Base-by-base conservation (phyloP, 2,113 vertebrate species). In the Stigmatopora argus region DNA sequence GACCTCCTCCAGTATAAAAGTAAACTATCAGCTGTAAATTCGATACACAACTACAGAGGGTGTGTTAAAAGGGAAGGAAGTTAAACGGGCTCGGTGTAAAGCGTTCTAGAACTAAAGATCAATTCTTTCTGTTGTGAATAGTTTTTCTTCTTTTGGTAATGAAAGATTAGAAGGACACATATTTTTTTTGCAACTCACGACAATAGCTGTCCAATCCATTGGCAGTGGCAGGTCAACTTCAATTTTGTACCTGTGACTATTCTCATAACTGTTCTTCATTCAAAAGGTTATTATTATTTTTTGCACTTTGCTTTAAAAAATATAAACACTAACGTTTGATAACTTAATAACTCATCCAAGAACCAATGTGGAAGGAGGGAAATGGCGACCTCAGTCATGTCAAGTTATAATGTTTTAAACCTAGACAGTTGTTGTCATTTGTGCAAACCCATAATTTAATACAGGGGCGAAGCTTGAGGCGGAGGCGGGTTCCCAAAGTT, bases 331-430 rank as follows among this genome's bases (percentile, higher is more conserved):
- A 81, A 81, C 84, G 78, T 79, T 56, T 83, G 82, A 81, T 83
- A 76, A 73, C 77, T 70, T n/a, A 62, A 3, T 66, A 76, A 83
- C 83, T 66, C 66, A 45, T 82, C 78, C 75, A 69, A 61, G 47
- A 74, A 23, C 83, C 89, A 89, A 90, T 82, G 85, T 89, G 85
- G 83, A 82, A 84, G 82, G 82, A 84, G 19, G 84, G 90, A 90
- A 89, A 89, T 86, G 88, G 78, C 86, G 71, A 35, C 88, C 87
- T 90, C 88, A 85, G 72, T 87, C 81, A 84, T 91, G 91, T 92
- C 92, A 93, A 78, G 82, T 88, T 92, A 90, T 92, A 91, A 89
- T 83, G 87, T 92, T 90, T 93, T 89, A 92, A 92, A 93, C 76
- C 80, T 74, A 83, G 88, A 89, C 89, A 90, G 89, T 89, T 87